Evolutionary conservation across 2,888 invertebrate species (phyloP).

Genomic region (Ornithoptera alexandrae): DNA sequence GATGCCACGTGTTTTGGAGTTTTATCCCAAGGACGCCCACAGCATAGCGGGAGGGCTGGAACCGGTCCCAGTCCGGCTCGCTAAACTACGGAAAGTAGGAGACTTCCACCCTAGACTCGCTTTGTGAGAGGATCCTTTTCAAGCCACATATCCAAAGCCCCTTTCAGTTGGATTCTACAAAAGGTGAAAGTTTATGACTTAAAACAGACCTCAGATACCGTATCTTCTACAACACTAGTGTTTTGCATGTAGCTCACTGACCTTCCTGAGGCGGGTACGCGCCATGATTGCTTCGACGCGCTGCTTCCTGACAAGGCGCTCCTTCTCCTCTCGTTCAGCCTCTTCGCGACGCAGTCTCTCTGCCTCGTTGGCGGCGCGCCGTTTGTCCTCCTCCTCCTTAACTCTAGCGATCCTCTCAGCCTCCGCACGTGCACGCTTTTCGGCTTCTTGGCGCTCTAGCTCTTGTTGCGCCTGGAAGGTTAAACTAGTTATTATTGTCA

Average conservation of each 20-base stretch:
- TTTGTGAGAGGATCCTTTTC: too few species aligned
- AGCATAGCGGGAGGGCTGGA: too few species aligned
- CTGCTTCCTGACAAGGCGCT: constrained; percentile 91
- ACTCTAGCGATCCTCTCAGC: constrained; percentile 82
- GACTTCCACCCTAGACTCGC: too few species aligned
- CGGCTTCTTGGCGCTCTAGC: constrained; percentile 82
- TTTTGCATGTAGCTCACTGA: constrained; percentile 29
- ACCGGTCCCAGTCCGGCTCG: too few species aligned
- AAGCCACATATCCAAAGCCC: too few species aligned
- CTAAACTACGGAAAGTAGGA: too few species aligned
- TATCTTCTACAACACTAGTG: too few species aligned
- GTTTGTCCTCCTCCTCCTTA: constrained; percentile 85
- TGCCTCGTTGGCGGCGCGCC: constrained; percentile 90
- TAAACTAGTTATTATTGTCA: not conserved
- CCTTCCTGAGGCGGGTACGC: constrained; percentile 84
- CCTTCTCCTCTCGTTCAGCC: constrained; percentile 93
- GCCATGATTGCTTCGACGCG: constrained; percentile 96
- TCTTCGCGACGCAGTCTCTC: constrained; percentile 90
- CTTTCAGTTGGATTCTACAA: too few species aligned
- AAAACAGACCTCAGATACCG: too few species aligned
- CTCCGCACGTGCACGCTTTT: constrained; percentile 82
- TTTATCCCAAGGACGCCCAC: too few species aligned
- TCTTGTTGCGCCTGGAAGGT: constrained; percentile 70
- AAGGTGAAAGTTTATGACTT: too few species aligned
- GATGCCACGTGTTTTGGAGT: too few species aligned